phyloP scores from a whole-genome alignment of 1,140 invertebrate genomes.

The Spodoptera frugiperda region DNA sequence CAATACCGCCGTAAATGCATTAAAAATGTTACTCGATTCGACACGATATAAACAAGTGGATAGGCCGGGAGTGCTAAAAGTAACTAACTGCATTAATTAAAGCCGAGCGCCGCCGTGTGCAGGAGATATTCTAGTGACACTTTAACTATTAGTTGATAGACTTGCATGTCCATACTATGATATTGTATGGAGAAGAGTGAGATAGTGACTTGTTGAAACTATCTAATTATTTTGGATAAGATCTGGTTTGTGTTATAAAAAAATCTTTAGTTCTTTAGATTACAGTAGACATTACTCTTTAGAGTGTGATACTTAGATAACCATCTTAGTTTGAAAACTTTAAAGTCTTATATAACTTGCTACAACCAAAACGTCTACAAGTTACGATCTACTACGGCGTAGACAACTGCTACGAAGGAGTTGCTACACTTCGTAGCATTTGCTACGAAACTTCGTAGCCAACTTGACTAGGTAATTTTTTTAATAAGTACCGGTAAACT shows the following conservation, averaged over 20 bases:
- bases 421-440: neutral
- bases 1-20: neutral
- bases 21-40: neutral
- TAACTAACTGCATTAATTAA: slow-evolving; percentile 18
- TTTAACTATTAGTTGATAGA: neutral
- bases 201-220: no score
- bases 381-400: neutral
- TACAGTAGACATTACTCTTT: no score
- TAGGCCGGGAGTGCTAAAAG: neutral
- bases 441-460: neutral
- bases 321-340: no score
- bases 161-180: neutral
- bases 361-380: no score
- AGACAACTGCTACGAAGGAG: neutral
- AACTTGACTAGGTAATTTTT: no score
- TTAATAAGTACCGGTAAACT: no score
- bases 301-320: no score
- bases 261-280: no score
- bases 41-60: slow-evolving; percentile 11
- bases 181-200: no score
- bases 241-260: no score
- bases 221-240: no score
- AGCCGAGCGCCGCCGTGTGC: neutral
- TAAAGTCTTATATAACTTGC: no score
- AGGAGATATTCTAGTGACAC: slow-evolving; percentile 12